phyloP scores from a whole-genome alignment of 2,797 vertebrate genomes.

The Danio tinwini region DNA sequence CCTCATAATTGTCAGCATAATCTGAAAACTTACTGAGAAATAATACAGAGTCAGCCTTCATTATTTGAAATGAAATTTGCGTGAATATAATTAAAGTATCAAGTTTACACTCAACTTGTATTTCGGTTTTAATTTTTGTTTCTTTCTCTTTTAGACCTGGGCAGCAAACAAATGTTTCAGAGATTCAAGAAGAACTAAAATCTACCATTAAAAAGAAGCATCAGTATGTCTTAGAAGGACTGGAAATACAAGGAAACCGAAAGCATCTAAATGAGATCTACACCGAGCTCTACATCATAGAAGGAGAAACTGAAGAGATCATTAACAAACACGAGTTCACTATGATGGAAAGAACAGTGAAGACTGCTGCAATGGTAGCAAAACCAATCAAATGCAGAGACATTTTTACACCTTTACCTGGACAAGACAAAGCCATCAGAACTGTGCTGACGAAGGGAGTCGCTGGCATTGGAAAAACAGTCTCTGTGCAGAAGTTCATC shows the following conservation, averaged over 20 bases:
- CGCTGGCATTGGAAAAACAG: no score
- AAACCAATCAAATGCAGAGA: slow-evolving; percentile 49
- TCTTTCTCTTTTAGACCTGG: background rate
- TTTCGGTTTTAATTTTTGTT: background rate
- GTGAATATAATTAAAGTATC: background rate
- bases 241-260: background rate
- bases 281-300: slow-evolving; percentile 52
- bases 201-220: background rate
- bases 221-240: slow-evolving; percentile 26
- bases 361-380: background rate
- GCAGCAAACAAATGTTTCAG: background rate
- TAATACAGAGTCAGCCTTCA: background rate
- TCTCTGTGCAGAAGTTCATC: no score
- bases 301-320: slow-evolving; percentile 45
- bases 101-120: background rate
- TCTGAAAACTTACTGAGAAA: background rate
- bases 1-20: background rate
- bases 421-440: no score
- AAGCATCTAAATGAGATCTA: slow-evolving; percentile 24
- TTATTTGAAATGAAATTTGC: background rate
- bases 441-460: no score
- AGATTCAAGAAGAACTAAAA: slow-evolving; percentile 17
- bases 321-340: slow-evolving; percentile 52
- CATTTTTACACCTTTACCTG: slow-evolving; percentile 49
- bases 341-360: slow-evolving; percentile 47